Evolutionary conservation across 2,113 vertebrate genomes (phyloP), one percentile per base, ranked within the genome.

Genomic region (Xiphophorus hellerii): DNA sequence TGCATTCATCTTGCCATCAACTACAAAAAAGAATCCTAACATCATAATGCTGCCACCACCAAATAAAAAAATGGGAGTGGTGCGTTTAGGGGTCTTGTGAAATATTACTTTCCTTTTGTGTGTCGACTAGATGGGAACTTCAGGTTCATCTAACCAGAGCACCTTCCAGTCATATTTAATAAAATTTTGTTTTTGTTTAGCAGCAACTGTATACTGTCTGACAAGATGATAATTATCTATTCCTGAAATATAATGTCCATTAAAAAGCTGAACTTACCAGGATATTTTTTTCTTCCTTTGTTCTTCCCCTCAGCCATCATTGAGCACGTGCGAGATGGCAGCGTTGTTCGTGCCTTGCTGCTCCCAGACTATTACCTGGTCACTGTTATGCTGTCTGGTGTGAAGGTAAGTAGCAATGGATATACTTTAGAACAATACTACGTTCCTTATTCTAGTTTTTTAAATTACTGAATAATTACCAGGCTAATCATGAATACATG

Each of bases 321-420:
- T 29, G 98, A 99, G 80, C 98, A 99, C 0, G 98, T 99, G 62
- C 94, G 98, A 61, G 97, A 99, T 0, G 98, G 97, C 80, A 97
- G 97, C 6, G 95, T 98, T 69, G 96, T 99, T 62, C 94, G 98
- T 84, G 97, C 97, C 27, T 94, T 98, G 71, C 96, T 99, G 14
- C 96, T 99, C n/a, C 98, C 97, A 0, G 97, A 98, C 83, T 86
- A 95, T 91, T 96, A 98, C 93, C 91, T 99, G 94, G 97, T 99
- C 54, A 99, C 97, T 0, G 96, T 99, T 85, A 98, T 99, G 97
- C 94, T 99, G 76, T 99, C 98, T n/a, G 97, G 97, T 81, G 86
- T 99, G 71, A 99, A 99, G 97, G 97, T 99, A 93, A 90, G 42
- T 51, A 1, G 22, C 51, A 1, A 62, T 76, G 28, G 65, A 65